These are phyloP conservation scores for Venustaconcha ellipsiformis DNA, from an alignment of 1,140 invertebrate genomes.

Conservation along the genomic window DNA sequence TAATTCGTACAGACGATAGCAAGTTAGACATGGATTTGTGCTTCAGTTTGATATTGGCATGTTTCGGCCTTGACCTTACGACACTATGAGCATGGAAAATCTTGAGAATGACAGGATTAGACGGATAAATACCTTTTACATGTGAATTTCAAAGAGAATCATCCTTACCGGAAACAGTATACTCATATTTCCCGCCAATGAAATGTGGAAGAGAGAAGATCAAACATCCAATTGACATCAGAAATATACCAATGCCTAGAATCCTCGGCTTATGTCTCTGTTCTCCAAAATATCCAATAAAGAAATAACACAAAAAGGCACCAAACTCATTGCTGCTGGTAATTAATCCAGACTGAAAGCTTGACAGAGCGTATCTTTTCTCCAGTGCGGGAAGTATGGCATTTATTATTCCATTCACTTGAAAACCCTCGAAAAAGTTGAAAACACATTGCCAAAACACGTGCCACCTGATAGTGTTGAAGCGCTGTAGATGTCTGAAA, in stretches of 20 bases:
- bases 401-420: constrained; percentile 88
- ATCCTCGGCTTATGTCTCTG: constrained; percentile 85
- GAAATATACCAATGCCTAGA: constrained; percentile 79
- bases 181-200: constrained; percentile 60
- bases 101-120: too few species aligned
- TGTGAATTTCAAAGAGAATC: too few species aligned
- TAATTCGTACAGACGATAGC: too few species aligned
- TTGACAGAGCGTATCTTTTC: constrained; percentile 80
- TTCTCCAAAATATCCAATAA: constrained; percentile 85
- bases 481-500: constrained; percentile 39
- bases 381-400: constrained; percentile 89
- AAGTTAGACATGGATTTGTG: too few species aligned
- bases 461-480: constrained; percentile 42
- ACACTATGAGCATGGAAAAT: too few species aligned
- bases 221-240: constrained; percentile 82
- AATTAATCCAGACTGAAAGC: constrained; percentile 80
- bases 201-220: constrained; percentile 95
- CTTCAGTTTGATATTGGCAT: too few species aligned
- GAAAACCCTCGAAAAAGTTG: constrained; percentile 74
- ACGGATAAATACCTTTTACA: too few species aligned
- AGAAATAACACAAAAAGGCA: constrained; percentile 81
- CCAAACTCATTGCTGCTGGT: constrained; percentile 85
- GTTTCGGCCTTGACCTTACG: too few species aligned
- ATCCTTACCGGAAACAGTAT: constrained; percentile 26
- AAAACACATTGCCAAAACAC: constrained; percentile 49